Conservation (phyloP, 2,888 invertebrate genomes). For the Pseudococcus viburni region DNA sequence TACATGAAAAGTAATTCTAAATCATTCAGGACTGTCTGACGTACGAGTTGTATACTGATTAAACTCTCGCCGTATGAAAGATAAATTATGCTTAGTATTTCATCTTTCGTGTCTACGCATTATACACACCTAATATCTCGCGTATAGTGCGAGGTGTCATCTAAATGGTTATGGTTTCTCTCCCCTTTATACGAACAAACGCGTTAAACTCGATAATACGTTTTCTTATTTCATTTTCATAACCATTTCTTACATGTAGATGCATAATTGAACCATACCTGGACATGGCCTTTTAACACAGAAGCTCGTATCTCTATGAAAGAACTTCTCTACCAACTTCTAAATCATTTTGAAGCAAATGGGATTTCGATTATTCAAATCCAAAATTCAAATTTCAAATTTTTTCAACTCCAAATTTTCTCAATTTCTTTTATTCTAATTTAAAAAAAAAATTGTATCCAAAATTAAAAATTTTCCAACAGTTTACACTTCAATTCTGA, state of each 20-base stretch:
- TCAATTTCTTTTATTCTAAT: too few relatives aligned
- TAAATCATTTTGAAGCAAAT: not conserved
- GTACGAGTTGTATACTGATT: not conserved
- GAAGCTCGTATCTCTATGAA: not conserved
- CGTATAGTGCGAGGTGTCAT: conserved; percentile 16
- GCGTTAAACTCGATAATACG: not conserved
- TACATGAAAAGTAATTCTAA: conserved; percentile 59
- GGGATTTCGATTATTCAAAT: too few relatives aligned
- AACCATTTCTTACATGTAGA: not conserved
- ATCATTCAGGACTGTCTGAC: conserved; percentile 46
- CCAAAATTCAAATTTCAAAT: too few relatives aligned
- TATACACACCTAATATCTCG: conserved; percentile 30
- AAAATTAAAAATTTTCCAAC: too few relatives aligned
- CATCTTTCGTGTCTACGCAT: conserved; percentile 33
- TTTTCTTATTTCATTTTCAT: not conserved
- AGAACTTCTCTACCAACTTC: not conserved
- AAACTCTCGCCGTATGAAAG: not conserved
- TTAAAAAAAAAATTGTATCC: too few relatives aligned
- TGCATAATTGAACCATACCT: conserved; percentile 13
- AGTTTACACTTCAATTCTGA: too few relatives aligned
- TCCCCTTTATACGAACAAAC: not conserved
- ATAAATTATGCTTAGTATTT: conserved; percentile 24
- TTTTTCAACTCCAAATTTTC: too few relatives aligned
- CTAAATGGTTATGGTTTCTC: conserved; percentile 21
- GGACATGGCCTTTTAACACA: not conserved